Evolutionary conservation across 2,797 vertebrate species (phyloP), one percentile per base, ranked within the genome.

Genomic region (Halcyon chelicuti): DNA sequence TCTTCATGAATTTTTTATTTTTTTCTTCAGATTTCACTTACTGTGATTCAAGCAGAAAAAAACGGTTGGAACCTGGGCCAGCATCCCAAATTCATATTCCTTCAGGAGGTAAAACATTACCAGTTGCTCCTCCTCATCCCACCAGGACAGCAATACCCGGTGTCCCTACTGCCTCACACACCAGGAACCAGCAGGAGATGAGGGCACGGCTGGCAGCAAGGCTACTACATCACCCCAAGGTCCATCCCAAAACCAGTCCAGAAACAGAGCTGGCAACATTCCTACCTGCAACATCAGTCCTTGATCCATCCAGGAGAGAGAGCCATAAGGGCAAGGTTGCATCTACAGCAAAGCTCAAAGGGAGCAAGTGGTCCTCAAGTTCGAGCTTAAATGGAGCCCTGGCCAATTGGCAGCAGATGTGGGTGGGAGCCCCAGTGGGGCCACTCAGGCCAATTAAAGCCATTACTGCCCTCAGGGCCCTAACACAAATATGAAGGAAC

Each of bases 321-420:
- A 63, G 2, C 9, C 9, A 6, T 8, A 9, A 2, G 2, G 1
- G 5, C 1, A 0, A 71, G 2, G 2, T 2, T 5, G 0, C 5
- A 51, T 14, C 29, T 33, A 18, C n/a, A 51, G 12, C 26, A 58
- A 7, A 63, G 28, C 17, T 17, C 21, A 28, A 1, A 1, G 1
- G 1, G n/a, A 54, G 6, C 0, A 4, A 0, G 5, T 0, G 0
- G 0, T 0, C 2, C 2, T 67, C 17, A 16, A 67, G 60, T n/a
- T 22, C 55, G 66, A 90, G 35, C 16, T 88, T 54, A 78, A 83
- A 81, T 31, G 7, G 33, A 57, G 5, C 12, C 14, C 16, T 0
- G 1, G 18, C 3, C 1, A 14, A 18, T 28, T 25, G 61, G 65
- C 82, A 68, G 81, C 40, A 61, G 68, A 21, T 68, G 40, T 23